Percentiles rank a stretch among this genome's conserved stretches.
Evolutionary conservation across 2,113 vertebrate species (phyloP).

Genomic region (Sardina pilchardus): DNA sequence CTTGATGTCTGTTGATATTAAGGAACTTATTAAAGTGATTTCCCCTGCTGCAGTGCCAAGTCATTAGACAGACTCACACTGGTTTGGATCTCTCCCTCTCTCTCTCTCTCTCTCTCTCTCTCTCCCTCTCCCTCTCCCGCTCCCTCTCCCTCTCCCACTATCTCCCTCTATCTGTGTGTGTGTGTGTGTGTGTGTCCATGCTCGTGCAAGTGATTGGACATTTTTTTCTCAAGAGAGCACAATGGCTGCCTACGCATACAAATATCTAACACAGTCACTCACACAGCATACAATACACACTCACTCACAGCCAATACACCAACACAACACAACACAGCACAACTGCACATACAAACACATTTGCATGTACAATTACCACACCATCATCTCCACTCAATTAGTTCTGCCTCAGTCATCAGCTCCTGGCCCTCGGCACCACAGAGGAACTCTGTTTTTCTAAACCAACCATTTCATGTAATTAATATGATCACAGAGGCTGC

Average conservation of each 20-base stretch:
- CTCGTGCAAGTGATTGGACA: background rate
- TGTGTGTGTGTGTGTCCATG: conserved; percentile 33
- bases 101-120: background rate
- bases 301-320: no score
- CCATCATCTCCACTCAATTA: background rate
- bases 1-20: conserved; percentile 38
- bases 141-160: conserved; percentile 22
- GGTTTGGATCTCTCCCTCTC: background rate
- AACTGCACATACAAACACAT: background rate
- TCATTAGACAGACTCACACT: conserved; percentile 44
- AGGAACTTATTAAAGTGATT: conserved; percentile 53
- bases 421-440: no score
- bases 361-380: background rate
- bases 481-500: no score
- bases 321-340: background rate
- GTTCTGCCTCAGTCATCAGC: no score
- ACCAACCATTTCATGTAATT: no score
- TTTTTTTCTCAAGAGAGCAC: background rate
- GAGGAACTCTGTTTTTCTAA: background rate
- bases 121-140: conserved; percentile 5
- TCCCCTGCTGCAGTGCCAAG: conserved; percentile 34
- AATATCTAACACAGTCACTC: background rate
- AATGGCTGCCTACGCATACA: background rate
- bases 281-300: no score
- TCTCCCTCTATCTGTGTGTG: background rate